Evolutionary conservation across 2,888 invertebrate genomes (phyloP), one percentile per base, ranked within the genome.

Genomic region (Bruchidius siliquastri): DNA sequence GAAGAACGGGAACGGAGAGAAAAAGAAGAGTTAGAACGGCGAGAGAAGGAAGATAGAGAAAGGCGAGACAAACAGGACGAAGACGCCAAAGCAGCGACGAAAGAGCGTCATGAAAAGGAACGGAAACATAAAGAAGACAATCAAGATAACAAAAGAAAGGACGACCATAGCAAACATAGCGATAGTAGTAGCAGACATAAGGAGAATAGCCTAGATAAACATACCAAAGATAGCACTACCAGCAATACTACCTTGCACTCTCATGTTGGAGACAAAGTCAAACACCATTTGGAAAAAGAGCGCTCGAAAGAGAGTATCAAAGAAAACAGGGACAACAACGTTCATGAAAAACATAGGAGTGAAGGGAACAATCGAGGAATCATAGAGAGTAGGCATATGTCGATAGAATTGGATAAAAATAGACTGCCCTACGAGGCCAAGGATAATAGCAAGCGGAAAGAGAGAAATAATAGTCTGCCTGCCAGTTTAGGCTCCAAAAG

Each of bases 401-500:
- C 88, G 74, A 88, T 89, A 74, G 87, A 86, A 74, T 76, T 83
- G 3, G 89, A 89, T 77, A 89, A 88, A 82, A 84, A 83, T 72
- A 77, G 78, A 69, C 21, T 71, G 71, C 72, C 73, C 67, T 77
- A 77, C 67, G 78, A 77, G 68, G 84, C 81, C 78, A 79, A 76
- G 32, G 85, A 84, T 80, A 79, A 81, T 8, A 82, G 79, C 71
- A 90, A 90, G 84, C 86, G 90, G 68, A 91, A 91, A 85, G 91
- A 91, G 81, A 88, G 91, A 69, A 87, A 90, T 74, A 91, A 90
- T 84, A 90, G 90, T 84, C 86, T 91, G 79, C 91, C 92, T 3
- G 90, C 91, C 2, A 89, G 89, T 75, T 89, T 92, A 32, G 90
- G 92, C 0, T 88, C 89, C 74, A 95, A 95, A 85, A 89, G 95